Evolutionary conservation across 2,888 invertebrate species (phyloP).

Genomic region (Onthophagus sagittarius): DNA sequence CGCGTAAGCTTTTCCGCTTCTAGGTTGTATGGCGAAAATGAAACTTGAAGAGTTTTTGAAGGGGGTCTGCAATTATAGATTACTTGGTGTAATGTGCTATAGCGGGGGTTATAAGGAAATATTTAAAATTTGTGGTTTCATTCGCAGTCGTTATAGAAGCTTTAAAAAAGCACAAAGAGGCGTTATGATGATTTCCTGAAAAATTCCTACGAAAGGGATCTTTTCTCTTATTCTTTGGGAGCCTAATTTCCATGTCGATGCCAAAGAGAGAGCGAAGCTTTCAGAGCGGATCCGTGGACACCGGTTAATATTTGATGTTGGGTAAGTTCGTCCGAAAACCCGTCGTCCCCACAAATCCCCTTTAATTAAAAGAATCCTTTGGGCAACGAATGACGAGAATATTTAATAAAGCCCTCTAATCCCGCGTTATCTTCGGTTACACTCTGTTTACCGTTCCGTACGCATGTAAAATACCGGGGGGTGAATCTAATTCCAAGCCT

Average conservation of each 20-base stretch:
- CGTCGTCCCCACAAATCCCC: not conserved
- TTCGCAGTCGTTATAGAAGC: not conserved
- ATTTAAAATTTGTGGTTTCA: no score
- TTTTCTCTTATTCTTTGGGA: not conserved
- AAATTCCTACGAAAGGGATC: not conserved
- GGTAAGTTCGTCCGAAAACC: not conserved
- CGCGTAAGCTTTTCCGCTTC: not conserved
- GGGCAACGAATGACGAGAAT: not conserved
- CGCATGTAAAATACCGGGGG: slow-evolving; percentile 6
- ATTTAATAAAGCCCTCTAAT: not conserved
- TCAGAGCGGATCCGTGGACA: not conserved
- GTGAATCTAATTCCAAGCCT: not conserved
- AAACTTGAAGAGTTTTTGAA: not conserved
- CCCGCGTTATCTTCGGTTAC: not conserved
- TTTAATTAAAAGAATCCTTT: not conserved
- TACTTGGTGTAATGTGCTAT: not conserved
- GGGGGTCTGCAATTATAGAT: not conserved
- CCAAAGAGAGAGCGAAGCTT: not conserved
- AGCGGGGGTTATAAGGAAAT: no score
- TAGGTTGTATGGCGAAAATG: not conserved
- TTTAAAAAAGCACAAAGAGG: not conserved
- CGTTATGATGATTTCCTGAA: not conserved
- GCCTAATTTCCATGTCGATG: not conserved
- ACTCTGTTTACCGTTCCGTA: not conserved
- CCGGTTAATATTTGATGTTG: not conserved